Conservation (phyloP, 2,797 vertebrate genomes). For the Yasuhikotakia modesta region DNA sequence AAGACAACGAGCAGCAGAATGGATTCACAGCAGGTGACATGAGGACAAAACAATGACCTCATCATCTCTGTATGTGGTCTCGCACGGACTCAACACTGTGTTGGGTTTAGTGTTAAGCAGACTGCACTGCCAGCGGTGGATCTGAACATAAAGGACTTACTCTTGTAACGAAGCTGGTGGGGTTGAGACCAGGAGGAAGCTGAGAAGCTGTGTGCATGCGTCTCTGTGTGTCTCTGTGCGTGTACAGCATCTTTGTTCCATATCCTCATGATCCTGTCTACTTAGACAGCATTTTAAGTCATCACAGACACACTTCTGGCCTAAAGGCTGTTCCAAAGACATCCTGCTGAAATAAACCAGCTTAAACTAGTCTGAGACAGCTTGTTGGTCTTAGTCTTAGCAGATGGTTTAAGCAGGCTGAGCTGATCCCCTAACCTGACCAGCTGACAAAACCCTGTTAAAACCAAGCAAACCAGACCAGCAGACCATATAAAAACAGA, state of each 20-base stretch:
- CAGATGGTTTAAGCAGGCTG: background rate
- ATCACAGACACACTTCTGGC: no score
- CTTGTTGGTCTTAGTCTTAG: background rate
- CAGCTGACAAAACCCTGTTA: background rate
- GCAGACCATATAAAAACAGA: background rate
- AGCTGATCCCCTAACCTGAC: background rate
- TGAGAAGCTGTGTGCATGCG: constrained; percentile 59
- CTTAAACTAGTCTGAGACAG: background rate
- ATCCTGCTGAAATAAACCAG: no score
- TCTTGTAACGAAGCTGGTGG: constrained; percentile 87
- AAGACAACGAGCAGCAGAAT: background rate
- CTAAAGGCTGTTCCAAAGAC: no score
- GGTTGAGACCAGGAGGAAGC: constrained; percentile 78
- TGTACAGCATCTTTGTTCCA: background rate
- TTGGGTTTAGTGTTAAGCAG: background rate
- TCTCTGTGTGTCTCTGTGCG: background rate
- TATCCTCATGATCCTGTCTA: no score
- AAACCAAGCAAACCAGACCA: background rate
- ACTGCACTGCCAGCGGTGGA: background rate
- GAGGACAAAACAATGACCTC: constrained; percentile 2
- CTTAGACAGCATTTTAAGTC: no score
- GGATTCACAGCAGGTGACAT: constrained; percentile 10
- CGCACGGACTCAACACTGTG: background rate
- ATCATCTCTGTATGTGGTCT: background rate
- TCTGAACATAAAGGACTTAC: constrained; percentile 71